Conservation (phyloP, 2,113 vertebrate species). For the Eidolon helvum region DNA sequence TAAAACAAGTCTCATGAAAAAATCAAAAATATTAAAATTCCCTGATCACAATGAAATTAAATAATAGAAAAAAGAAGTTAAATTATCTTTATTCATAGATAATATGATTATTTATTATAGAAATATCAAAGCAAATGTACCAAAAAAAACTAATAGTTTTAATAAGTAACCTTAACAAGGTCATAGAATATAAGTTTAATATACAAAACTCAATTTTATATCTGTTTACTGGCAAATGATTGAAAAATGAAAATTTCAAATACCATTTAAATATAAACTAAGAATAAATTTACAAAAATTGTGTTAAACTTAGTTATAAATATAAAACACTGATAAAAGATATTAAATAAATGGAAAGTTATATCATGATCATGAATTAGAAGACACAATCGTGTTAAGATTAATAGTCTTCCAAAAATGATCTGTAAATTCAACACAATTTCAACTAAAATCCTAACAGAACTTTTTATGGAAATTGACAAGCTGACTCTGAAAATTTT, state of each 20-base stretch:
- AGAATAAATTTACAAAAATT: neutral
- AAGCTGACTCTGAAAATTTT: neutral
- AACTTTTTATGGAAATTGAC: neutral
- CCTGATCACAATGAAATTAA: neutral
- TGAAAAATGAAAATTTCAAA: conserved; percentile 17
- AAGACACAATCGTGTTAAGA: neutral
- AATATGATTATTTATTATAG: neutral
- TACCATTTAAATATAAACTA: conserved; percentile 23
- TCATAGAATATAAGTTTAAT: neutral
- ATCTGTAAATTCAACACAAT: neutral
- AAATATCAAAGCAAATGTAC: neutral
- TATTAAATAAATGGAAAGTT: conserved; percentile 1
- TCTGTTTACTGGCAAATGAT: neutral
- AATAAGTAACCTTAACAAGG: neutral
- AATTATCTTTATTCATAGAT: neutral
- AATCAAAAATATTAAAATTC: conserved; percentile 17
- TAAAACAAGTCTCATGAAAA: neutral
- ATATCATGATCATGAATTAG: neutral
- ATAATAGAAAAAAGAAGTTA: neutral
- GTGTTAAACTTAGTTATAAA: neutral
- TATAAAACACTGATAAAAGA: neutral
- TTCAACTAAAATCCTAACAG: neutral
- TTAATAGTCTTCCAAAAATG: neutral
- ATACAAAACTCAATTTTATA: neutral
- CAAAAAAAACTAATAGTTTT: neutral